Conservation (phyloP, 2,113 vertebrate species). For the Myrmecobius fasciatus region DNA sequence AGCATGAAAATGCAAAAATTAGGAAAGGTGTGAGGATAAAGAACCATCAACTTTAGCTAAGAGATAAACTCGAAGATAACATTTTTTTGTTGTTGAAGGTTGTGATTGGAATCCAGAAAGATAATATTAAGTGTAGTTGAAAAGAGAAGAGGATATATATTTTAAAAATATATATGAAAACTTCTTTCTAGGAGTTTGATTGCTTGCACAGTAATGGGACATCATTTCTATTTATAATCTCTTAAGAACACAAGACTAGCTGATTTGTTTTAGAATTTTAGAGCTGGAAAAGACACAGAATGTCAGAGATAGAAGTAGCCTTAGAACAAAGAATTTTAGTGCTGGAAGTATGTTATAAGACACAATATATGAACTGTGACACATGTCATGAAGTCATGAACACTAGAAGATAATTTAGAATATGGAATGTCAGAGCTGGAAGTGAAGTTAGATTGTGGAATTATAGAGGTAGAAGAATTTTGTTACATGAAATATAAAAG, state of each 20-base stretch:
- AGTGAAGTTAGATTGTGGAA: too few relatives aligned
- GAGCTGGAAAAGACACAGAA: neutral
- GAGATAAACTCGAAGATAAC: neutral
- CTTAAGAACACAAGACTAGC: neutral
- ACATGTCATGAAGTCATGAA: too few relatives aligned
- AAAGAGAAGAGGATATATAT: neutral
- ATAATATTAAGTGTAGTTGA: neutral
- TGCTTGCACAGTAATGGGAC: neutral
- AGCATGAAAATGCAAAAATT: neutral
- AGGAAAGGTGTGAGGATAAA: neutral
- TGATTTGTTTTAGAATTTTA: neutral
- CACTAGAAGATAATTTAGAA: too few relatives aligned
- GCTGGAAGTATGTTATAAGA: too few relatives aligned
- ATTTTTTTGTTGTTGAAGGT: neutral
- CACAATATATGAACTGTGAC: too few relatives aligned
- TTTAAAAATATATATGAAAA: neutral
- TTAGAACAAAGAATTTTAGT: neutral
- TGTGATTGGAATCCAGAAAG: neutral
- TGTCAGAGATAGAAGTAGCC: neutral
- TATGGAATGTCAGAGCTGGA: too few relatives aligned
- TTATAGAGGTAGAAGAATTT: neutral
- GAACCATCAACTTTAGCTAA: neutral
- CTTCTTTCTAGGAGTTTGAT: neutral
- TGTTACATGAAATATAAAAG: neutral
- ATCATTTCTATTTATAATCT: neutral